These are phyloP conservation scores for Seira musarum DNA, from an alignment of 2,888 invertebrate genomes.

Conservation along the genomic window DNA sequence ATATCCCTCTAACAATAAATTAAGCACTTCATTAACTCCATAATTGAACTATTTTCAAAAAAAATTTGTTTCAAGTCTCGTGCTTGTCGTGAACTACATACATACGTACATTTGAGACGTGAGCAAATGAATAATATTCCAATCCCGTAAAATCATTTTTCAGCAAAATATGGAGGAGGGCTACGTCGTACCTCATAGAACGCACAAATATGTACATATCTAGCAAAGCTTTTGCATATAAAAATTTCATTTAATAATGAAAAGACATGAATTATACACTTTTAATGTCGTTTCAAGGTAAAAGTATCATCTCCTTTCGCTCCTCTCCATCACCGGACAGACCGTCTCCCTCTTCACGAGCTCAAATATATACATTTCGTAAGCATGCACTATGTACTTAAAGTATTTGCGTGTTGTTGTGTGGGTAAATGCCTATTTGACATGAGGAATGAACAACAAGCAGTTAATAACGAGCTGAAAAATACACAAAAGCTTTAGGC, in stretches of 20 bases:
- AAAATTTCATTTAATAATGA: constrained; percentile 42
- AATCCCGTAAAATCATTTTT: neutral
- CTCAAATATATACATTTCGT: too few species aligned
- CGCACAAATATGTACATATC: neutral
- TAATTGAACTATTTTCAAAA: constrained; percentile 58
- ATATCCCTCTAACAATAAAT: constrained; percentile 57
- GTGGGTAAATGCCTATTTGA: constrained; percentile 54
- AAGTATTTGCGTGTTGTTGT: constrained; percentile 17
- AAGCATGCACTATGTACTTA: neutral
- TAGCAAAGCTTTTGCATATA: neutral
- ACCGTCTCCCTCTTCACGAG: neutral
- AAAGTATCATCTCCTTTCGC: constrained; percentile 28
- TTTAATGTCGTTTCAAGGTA: constrained; percentile 59
- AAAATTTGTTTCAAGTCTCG: constrained; percentile 10
- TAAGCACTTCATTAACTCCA: constrained; percentile 64
- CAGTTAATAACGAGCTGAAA: constrained; percentile 44
- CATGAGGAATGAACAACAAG: constrained; percentile 60
- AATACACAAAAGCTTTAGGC: constrained; percentile 25
- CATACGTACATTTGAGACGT: constrained; percentile 31
- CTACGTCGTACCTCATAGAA: too few species aligned
- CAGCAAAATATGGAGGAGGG: neutral
- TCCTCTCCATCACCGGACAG: too few species aligned
- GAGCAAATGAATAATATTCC: constrained; percentile 28
- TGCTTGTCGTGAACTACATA: constrained; percentile 13
- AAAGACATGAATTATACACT: constrained; percentile 58